Percentiles rank a stretch among this genome's conserved stretches.
Evolutionary conservation across 2,113 vertebrate genomes (phyloP).

Genomic region (Fulica atra): DNA sequence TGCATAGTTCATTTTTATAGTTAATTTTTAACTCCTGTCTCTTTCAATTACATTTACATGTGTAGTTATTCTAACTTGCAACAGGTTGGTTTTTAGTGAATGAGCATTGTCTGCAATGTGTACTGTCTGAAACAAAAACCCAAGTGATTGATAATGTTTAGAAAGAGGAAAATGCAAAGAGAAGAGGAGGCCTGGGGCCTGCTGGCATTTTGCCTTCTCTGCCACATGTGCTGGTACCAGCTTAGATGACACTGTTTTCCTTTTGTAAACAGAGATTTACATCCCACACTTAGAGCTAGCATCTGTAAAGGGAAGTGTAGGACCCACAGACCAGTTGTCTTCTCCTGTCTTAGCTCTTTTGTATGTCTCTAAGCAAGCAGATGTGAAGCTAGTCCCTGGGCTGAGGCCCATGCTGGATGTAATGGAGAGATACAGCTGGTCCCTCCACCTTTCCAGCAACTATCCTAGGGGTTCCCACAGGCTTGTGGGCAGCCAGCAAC

Average conservation of each 20-base stretch:
- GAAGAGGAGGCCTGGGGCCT: neutral
- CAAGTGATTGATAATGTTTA: neutral
- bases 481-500: constrained; percentile 21
- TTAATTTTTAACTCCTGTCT: neutral
- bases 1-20: neutral
- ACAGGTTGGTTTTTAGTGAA: neutral
- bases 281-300: neutral
- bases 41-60: neutral
- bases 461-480: constrained; percentile 21
- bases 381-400: constrained; percentile 8
- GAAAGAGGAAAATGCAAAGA: constrained; percentile 2
- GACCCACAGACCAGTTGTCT: neutral
- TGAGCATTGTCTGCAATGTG: neutral
- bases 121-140: neutral
- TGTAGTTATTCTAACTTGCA: neutral
- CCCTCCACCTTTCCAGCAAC: constrained; percentile 1
- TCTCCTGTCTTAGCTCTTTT: neutral
- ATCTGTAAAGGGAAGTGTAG: constrained; percentile 18
- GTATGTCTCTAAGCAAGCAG: constrained; percentile 19
- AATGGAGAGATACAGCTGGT: constrained; percentile 35
- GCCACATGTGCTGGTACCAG: constrained; percentile 6
- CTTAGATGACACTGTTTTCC: neutral
- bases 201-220: constrained; percentile 13
- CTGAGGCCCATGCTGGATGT: neutral
- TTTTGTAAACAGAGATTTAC: neutral